Evolutionary conservation across 2,888 invertebrate species (phyloP).

Genomic region (Drosophila quinaria): DNA sequence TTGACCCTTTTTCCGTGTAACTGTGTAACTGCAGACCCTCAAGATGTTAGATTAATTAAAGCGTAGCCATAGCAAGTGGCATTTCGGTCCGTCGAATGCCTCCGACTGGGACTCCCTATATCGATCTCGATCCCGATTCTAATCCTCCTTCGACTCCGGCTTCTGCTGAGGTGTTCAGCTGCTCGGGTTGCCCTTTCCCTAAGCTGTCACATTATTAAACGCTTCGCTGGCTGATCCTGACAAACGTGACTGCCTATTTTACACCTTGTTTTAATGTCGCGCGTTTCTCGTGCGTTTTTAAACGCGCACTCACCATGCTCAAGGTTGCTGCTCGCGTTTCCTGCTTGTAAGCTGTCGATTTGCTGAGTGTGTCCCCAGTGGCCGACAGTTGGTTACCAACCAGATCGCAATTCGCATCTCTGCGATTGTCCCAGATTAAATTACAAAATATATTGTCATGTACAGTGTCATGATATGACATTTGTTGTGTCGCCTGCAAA

Average conservation of each 20-base stretch:
- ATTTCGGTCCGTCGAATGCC: conserved; percentile 29
- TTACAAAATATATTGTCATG: conserved; percentile 78
- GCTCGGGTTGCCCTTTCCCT: not conserved
- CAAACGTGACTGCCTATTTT: conserved; percentile 70
- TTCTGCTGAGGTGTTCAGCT: conserved; percentile 32
- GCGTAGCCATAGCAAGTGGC: conserved; percentile 70
- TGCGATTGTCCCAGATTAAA: conserved; percentile 63
- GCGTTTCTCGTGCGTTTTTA: conserved; percentile 60
- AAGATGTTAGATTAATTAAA: conserved; percentile 73
- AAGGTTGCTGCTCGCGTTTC: conserved; percentile 61
- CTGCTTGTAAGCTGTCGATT: conserved; percentile 51
- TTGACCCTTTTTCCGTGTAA: conserved; percentile 79
- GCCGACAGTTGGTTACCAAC: conserved; percentile 3
- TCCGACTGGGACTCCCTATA: conserved; percentile 8
- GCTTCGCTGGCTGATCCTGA: conserved; percentile 63
- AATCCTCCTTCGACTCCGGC: not conserved
- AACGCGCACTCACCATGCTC: conserved; percentile 45
- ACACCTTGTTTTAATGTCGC: conserved; percentile 61
- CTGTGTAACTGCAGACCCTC: conserved; percentile 49
- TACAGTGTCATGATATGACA: conserved; percentile 56
- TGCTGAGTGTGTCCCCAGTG: conserved; percentile 9
- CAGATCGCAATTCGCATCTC: conserved; percentile 38
- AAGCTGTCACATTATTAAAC: conserved; percentile 59
- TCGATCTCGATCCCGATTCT: not conserved
- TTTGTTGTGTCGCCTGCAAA: conserved; percentile 15